Evolutionary conservation across 2,113 vertebrate genomes (phyloP), one percentile per base, ranked within the genome.

Genomic region (Gadus chalcogrammus): DNA sequence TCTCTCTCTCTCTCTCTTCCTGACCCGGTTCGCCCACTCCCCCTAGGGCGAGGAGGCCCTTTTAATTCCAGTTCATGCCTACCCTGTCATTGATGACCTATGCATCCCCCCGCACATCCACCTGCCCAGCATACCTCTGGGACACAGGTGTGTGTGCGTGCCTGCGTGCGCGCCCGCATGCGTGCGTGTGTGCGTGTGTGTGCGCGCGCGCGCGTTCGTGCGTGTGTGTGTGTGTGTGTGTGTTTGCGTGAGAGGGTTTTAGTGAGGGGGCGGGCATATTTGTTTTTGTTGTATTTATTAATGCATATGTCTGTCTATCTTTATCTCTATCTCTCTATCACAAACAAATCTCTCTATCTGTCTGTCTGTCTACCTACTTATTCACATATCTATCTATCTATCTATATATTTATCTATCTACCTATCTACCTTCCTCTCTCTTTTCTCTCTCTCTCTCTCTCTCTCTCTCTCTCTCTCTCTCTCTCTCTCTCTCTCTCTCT

Each of bases 11-110:
- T 65, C 66, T 76, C 69, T 72, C 69, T 48, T 13, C 12, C 42
- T 48, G 42, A 48, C 42, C 42, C 8, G 42, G 11, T 13, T 48
- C n/a, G 3, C 64, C 22, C 64, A 13, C 38, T 22, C 48, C 80
- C 84, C 82, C 2, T 71, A 99, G 97, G 94, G 87, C 71, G 95
- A 94, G 15, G 94, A 97, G 24, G 95, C 94, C 53, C 92, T 97
- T 70, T 78, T 95, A 16, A 64, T 99, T 88, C 94, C 95, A 71
- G 72, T 97, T 70, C 95, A 98, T 82, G 96, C 92, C 78, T 99
- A 98, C 81, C 96, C 96, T 64, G 78, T 91, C 75, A 84, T 92
- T 70, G 93, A 95, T 81, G 91, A 93, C 78, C 79, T 95, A 82
- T 88, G 92, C 70, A 94, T 98, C 83, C 97, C 97, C 61, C 85